phyloP scores from a whole-genome alignment of 1,140 invertebrate genomes.

The Drosophila subpulchrella region DNA sequence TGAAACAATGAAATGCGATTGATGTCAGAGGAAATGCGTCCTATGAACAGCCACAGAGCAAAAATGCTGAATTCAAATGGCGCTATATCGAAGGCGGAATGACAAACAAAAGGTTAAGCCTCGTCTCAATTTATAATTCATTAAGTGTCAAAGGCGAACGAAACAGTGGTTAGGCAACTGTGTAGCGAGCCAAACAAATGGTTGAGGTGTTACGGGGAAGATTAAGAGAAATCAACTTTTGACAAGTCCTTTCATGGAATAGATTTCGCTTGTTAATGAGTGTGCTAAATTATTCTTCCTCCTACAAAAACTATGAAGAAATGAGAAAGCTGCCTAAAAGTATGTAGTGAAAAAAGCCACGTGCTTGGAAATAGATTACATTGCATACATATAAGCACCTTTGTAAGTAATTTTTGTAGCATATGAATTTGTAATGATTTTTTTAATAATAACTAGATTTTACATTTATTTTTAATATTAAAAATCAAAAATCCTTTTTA shows the following conservation, averaged over 20 bases:
- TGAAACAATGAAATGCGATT: slow-evolving; percentile 42
- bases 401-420: too few relatives aligned
- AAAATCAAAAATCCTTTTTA: too few relatives aligned
- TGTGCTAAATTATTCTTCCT: too few relatives aligned
- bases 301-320: too few relatives aligned
- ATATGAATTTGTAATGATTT: too few relatives aligned
- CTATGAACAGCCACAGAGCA: slow-evolving; percentile 11
- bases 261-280: too few relatives aligned
- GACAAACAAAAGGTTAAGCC: not conserved
- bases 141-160: slow-evolving; percentile 21
- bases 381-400: too few relatives aligned
- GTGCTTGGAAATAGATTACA: too few relatives aligned
- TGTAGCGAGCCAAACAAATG: not conserved
- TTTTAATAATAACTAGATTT: too few relatives aligned
- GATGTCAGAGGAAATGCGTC: slow-evolving; percentile 39
- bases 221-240: not conserved
- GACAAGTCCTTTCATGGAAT: not conserved
- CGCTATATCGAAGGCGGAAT: not conserved
- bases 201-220: not conserved
- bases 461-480: too few relatives aligned
- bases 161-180: not conserved
- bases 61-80: slow-evolving; percentile 44
- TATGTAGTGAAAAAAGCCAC: too few relatives aligned
- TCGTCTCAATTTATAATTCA: slow-evolving; percentile 14
- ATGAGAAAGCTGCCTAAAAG: too few relatives aligned